These are phyloP conservation scores for Myotis vivesi DNA, from an alignment of 2,797 vertebrate genomes.

Conservation along the genomic window DNA sequence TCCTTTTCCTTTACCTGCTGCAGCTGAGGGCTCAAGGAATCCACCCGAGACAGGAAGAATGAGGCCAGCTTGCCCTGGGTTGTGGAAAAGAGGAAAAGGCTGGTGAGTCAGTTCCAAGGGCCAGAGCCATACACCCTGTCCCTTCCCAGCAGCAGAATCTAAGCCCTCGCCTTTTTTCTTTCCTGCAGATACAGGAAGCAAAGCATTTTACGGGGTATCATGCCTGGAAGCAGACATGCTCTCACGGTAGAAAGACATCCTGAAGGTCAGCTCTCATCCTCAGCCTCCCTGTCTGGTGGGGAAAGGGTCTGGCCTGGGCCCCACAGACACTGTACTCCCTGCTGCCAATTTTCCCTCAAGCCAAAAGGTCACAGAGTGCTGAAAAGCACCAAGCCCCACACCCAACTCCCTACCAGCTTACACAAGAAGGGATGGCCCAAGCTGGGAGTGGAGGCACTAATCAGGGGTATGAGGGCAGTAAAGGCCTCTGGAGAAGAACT, in stretches of 20 bases:
- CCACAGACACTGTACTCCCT: neutral
- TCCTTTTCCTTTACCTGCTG: conserved; percentile 86
- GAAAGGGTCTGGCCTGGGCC: neutral
- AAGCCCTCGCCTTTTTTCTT: neutral
- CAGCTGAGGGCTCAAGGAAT: conserved; percentile 87
- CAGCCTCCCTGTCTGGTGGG: neutral
- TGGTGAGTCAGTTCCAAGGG: neutral
- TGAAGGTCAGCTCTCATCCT: neutral
- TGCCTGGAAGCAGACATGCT: neutral
- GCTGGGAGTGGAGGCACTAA: neutral
- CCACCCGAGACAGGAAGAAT: conserved; percentile 91
- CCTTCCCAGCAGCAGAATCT: neutral
- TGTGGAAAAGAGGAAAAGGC: neutral
- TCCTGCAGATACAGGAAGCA: neutral
- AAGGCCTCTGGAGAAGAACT: neutral
- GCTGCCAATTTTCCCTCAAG: neutral
- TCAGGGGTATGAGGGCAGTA: neutral
- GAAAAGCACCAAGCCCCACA: neutral
- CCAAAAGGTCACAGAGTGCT: neutral
- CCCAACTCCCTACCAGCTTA: neutral
- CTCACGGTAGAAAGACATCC: neutral
- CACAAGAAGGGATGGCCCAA: neutral
- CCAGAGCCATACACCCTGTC: neutral
- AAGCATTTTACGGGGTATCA: accelerated
- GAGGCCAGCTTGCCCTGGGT: conserved; percentile 91